phyloP scores from a whole-genome alignment of 2,113 vertebrate genomes.

The Sitta europaea region DNA sequence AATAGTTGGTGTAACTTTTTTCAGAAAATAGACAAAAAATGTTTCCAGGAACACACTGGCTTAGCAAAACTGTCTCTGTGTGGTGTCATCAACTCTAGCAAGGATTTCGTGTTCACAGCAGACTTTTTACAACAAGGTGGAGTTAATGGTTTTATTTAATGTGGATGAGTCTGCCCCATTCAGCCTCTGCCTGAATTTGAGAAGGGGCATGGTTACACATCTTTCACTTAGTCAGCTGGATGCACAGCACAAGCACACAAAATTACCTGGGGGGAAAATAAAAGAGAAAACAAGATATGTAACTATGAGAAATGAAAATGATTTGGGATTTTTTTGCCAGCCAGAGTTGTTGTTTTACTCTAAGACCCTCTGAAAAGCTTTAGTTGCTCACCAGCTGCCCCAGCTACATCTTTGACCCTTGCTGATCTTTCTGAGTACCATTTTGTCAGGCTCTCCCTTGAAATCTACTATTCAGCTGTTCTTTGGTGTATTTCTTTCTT shows the following conservation, averaged over 20 bases:
- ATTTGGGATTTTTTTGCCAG: background rate
- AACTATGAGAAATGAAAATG: background rate
- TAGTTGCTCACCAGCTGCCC: background rate
- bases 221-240: background rate
- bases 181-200: background rate
- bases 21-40: background rate
- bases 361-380: background rate
- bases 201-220: background rate
- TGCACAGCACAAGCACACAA: background rate
- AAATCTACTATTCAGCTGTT: background rate
- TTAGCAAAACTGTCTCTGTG: background rate
- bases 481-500: background rate
- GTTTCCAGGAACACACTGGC: background rate
- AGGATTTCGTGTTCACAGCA: background rate
- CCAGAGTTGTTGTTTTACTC: background rate
- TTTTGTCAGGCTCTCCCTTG: background rate
- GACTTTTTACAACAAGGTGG: background rate
- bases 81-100: fast-evolving
- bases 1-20: background rate
- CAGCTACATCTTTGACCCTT: background rate
- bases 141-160: background rate
- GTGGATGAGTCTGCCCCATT: background rate
- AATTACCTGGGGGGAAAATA: background rate
- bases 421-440: background rate
- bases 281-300: fast-evolving